Base-by-base conservation (phyloP, 2,113 vertebrate genomes). In the Brachirus orientalis region DNA sequence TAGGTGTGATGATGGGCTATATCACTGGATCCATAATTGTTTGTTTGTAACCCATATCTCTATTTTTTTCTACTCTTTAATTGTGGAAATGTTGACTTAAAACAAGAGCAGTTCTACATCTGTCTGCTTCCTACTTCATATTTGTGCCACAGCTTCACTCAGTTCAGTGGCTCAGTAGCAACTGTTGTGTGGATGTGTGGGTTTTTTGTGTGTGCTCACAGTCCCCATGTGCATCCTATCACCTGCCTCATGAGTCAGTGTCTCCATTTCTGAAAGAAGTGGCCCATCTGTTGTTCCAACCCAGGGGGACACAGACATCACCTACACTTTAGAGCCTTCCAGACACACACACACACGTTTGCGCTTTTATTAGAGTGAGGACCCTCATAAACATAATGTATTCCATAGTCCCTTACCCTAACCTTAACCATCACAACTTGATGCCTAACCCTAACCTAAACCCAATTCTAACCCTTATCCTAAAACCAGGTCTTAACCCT, bases 211-310 rank as follows among this genome's bases (percentile, higher is more conserved):
- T 2, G 56, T 11, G 47, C 16, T 70, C 55, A 41, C 60, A 6
- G 55, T 67, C 56, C 60, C 47, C 58, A 57, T 57, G 38, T 63
- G n/a, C 53, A 48, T 63, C 65, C 73, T 68, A 69, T 84, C 80
- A 80, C 71, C 75, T 78, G 69, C 80, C 79, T 86, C 72, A 53
- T 70, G 84, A 87, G 55, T 83, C 75, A 40, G 75, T 70, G 75
- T 74, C 50, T 73, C 57, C 72, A 28, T 28, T 28, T 6, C 28
- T 75, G 75, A 71, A 80, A 63, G 79, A 91, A 86, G 83, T 81
- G 77, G 64, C 63, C 73, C 88, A 89, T 90, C 84, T 88, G 87
- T 71, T 79, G 53, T 73, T 70, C 60, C 40, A 45, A 35, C 71
- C 80, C 45, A 13, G 64, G 77, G 77, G 84, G 63, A 79, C 76